phyloP scores from a whole-genome alignment of 2,113 vertebrate species.

The Patagioenas fasciata region DNA sequence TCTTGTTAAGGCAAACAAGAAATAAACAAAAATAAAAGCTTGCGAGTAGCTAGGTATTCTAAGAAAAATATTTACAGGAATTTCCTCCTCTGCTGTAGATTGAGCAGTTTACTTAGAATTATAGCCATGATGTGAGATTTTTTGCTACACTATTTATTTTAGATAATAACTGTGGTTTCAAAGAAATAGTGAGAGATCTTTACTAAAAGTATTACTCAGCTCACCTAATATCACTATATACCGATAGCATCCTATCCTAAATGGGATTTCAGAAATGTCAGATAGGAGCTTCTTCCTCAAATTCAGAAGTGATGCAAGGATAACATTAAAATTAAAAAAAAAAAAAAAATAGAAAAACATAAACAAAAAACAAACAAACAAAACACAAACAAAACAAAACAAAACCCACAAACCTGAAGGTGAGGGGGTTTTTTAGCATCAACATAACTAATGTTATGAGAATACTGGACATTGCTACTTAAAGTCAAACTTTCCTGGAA shows the following conservation, averaged over 20 bases:
- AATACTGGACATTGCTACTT: not conserved
- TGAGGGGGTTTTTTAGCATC: not conserved
- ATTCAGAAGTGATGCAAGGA: not conserved
- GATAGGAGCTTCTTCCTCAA: not conserved
- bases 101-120: not conserved
- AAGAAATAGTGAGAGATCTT: not conserved
- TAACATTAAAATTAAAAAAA: not conserved
- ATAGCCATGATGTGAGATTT: not conserved
- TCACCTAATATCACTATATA: not conserved
- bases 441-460: not conserved
- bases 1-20: not conserved
- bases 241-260: not conserved
- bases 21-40: not conserved
- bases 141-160: not conserved
- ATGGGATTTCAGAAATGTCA: not conserved
- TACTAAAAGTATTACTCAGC: not conserved
- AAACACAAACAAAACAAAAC: too few relatives aligned
- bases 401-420: not conserved
- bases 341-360: not conserved
- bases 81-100: not conserved
- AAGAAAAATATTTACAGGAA: not conserved
- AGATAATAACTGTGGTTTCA: not conserved
- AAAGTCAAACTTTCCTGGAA: not conserved
- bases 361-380: too few relatives aligned
- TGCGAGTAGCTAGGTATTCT: not conserved